Base-by-base conservation (phyloP, 2,113 vertebrate species). In the Embiotoca jacksoni region DNA sequence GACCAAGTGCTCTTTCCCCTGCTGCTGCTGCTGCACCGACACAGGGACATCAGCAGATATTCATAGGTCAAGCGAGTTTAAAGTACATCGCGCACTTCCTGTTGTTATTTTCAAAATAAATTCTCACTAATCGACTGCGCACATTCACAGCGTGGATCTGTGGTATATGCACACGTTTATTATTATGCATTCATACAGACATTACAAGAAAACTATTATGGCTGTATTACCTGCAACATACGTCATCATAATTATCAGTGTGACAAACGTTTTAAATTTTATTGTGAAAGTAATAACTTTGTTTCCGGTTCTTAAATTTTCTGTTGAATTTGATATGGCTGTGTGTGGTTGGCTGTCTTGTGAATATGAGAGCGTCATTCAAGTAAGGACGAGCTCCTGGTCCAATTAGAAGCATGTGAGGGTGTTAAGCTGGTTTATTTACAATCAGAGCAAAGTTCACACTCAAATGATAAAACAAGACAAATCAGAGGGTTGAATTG, bases 51-150 rank as follows among this genome's bases (percentile, higher is more conserved):
- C 13, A 15, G 16, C 9, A 54, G 13, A 32, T 16, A 31, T 37
- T 50, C 56, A 46, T 32, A 33, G 0, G n/a, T 82, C 3, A 84
- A 84, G 82, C 0, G 30, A 46, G 37, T 15, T 5, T 0, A 15
- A 49, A 6, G 0, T 7, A 35, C 23, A 10, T 0, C 2, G 0
- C 0, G 0, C 3, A 31, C 10, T 55, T 79, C 83, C 62, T 30
- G 32, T 0, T 61, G 0, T 0, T 0, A 14, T 16, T 83, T 90
- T 85, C 86, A 90, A 59, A 89, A 85, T 83, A 89, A 87, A 39
- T 6, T 23, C 23, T 23, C 23, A 23, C 23, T 23, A 23, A 23
- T 23, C 23, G 41, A 2, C 41, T 11, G 41, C 1, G 23, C 23
- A 23, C 23, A 23, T 23, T 23, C 23, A 23, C 23, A 23, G 23